A percentile compares a stretch with the other conserved stretches of the same genome.
phyloP scores from a whole-genome alignment of 2,888 invertebrate genomes.

The Dioctria linearis region DNA sequence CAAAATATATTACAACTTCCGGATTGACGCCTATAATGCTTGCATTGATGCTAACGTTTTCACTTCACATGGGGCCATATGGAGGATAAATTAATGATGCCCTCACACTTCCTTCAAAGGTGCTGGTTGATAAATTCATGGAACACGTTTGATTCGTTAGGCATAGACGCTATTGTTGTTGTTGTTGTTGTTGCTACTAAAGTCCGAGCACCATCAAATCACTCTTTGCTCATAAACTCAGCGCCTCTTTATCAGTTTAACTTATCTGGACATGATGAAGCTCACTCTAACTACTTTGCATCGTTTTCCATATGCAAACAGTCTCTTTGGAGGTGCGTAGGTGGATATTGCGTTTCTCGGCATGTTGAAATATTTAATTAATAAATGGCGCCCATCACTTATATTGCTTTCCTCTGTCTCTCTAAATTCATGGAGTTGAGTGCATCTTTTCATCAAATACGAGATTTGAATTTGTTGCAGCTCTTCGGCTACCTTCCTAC shows the following conservation, averaged over 20 bases:
- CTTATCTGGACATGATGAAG: constrained; percentile 37
- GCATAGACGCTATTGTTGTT: too few species aligned
- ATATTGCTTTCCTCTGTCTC: constrained; percentile 13
- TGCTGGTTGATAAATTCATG: neutral
- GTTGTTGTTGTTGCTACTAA: too few species aligned
- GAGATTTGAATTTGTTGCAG: constrained; percentile 43
- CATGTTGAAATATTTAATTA: neutral
- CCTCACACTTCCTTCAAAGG: neutral
- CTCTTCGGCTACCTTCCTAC: neutral
- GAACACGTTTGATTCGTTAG: neutral
- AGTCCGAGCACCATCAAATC: too few species aligned
- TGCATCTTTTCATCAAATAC: constrained; percentile 34
- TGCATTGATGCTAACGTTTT: constrained; percentile 15
- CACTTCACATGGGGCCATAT: constrained; percentile 2
- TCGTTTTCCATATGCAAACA: neutral
- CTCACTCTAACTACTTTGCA: neutral
- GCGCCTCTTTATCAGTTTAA: constrained; percentile 13
- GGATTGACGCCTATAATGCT: constrained; percentile 37
- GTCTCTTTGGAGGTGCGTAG: neutral
- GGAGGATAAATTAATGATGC: constrained; percentile 3
- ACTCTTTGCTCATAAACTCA: neutral
- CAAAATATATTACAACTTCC: constrained; percentile 43
- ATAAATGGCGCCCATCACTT: constrained; percentile 45
- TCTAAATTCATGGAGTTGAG: neutral
- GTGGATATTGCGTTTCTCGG: constrained; percentile 26